Evolutionary conservation across 2,797 vertebrate genomes (phyloP).

Genomic region (Enteromius radiatus): DNA sequence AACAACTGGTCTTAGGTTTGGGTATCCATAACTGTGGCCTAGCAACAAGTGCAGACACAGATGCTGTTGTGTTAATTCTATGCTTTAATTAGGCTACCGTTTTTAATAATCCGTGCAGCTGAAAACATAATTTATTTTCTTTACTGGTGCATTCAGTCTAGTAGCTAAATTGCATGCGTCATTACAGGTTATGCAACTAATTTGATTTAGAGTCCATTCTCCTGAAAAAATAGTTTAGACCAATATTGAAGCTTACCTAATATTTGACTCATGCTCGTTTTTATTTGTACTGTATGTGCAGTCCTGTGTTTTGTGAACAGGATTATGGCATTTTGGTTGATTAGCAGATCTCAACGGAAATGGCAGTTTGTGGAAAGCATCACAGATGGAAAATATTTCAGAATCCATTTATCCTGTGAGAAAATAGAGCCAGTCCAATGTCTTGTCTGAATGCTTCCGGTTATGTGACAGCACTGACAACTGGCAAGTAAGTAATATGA

Average conservation of each 20-base stretch:
- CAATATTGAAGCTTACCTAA: too few species aligned
- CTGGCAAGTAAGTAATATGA: conserved; percentile 24
- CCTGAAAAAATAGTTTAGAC: not conserved
- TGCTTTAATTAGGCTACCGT: not conserved
- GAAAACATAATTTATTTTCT: not conserved
- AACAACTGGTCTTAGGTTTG: not conserved
- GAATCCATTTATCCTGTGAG: not conserved
- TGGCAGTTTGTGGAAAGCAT: not conserved
- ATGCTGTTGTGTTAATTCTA: not conserved
- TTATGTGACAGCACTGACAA: conserved; percentile 8
- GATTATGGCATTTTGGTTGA: not conserved
- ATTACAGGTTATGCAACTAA: not conserved
- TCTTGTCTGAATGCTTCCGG: conserved; percentile 2
- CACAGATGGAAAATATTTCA: conserved; percentile 8
- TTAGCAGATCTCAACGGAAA: not conserved
- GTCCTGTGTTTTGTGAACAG: not conserved
- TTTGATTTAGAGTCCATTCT: not conserved
- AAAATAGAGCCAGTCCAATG: not conserved
- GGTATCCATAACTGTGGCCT: not conserved
- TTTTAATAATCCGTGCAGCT: not conserved
- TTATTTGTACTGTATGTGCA: not conserved
- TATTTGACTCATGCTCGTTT: not conserved
- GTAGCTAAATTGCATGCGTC: not conserved
- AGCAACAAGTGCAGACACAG: conserved; percentile 4
- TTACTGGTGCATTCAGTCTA: not conserved